Percentiles rank a stretch among this genome's conserved stretches.
Conservation (phyloP, 2,797 vertebrate genomes). For the Gymnopithys bicolor region DNA sequence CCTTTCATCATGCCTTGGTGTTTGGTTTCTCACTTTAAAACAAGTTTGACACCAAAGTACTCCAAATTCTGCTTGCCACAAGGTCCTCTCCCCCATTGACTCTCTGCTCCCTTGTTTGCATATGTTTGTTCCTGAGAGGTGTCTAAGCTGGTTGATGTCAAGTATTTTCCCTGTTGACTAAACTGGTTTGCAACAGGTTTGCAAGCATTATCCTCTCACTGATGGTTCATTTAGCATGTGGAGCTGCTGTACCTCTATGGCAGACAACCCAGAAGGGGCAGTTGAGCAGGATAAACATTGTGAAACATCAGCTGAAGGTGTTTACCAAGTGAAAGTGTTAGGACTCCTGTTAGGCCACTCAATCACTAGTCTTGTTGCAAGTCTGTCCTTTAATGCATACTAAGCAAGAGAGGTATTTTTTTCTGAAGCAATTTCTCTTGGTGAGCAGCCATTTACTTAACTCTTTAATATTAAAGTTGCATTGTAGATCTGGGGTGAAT, state of each 20-base stretch:
- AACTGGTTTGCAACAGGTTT: neutral
- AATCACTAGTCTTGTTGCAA: neutral
- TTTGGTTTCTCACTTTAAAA: neutral
- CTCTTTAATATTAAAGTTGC: neutral
- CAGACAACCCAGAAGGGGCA: neutral
- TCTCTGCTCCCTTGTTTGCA: neutral
- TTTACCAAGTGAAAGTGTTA: neutral
- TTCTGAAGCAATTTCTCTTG: neutral
- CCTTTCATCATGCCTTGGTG: neutral
- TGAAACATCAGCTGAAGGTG: neutral
- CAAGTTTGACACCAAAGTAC: neutral
- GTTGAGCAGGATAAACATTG: neutral
- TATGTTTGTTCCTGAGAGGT: neutral
- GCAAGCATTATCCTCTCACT: neutral
- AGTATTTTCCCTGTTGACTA: neutral
- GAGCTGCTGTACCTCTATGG: neutral
- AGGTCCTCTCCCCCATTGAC: fast-evolving
- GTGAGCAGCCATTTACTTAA: neutral
- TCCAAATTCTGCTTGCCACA: neutral
- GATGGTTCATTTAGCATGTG: neutral
- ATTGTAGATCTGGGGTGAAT: neutral
- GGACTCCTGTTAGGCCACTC: neutral
- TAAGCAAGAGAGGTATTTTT: neutral
- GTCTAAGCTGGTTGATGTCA: neutral
- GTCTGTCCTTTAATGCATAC: neutral